Conservation (phyloP, 2,113 vertebrate genomes). For the Tragulus kanchil region DNA sequence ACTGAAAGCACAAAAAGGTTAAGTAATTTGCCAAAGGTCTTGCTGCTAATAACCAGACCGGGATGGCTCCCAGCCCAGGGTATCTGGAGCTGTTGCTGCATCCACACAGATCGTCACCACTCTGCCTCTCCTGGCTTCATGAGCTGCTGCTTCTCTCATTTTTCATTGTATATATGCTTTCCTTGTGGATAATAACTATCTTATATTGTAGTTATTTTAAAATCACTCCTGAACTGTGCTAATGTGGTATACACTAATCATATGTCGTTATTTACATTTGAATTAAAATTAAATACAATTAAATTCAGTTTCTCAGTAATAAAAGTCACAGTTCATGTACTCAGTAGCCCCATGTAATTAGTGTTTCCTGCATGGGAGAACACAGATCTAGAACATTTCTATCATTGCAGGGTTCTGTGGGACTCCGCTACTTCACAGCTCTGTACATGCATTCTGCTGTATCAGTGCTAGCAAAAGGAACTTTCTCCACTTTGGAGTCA, state of each 20-base stretch:
- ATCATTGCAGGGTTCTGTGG: background rate
- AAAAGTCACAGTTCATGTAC: background rate
- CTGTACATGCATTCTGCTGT: background rate
- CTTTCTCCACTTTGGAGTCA: slow-evolving; percentile 87
- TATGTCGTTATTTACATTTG: background rate
- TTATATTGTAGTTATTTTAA: background rate
- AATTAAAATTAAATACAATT: slow-evolving; percentile 4
- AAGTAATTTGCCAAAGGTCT: background rate
- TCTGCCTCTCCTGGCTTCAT: background rate
- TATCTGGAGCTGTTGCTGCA: background rate
- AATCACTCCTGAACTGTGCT: background rate
- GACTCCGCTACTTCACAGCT: background rate
- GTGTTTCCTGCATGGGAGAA: background rate
- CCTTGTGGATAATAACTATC: background rate
- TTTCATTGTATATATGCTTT: background rate
- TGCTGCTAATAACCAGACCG: background rate
- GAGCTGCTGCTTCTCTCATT: background rate
- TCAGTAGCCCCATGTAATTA: background rate
- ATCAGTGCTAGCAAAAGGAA: slow-evolving; percentile 86
- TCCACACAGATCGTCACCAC: background rate
- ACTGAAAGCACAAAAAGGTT: background rate
- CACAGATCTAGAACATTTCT: background rate
- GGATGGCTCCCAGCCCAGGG: background rate
- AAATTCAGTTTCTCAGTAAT: background rate
- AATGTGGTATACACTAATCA: background rate